Base-by-base conservation (phyloP, 2,888 invertebrate genomes). In the Adelognathus sp. region DNA sequence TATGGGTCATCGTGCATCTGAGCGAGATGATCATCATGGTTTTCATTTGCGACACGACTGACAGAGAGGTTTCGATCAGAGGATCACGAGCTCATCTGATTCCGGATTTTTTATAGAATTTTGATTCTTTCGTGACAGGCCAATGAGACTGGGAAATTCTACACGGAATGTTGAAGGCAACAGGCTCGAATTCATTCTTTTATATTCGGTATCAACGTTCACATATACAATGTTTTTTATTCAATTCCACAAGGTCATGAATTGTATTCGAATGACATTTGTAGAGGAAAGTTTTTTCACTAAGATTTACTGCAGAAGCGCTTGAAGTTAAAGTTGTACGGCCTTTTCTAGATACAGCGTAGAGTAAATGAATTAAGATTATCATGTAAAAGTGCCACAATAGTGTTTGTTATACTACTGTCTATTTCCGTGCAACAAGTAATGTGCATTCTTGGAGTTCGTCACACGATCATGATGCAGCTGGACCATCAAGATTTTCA, bases 401-500 rank as follows among this genome's bases (percentile, higher is more conserved):
- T 27, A 11, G 33, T 14, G 29, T 39, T 29, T 14, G 4, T 14
- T 18, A 16, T 4, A 1, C 1, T 1, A 16, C 14, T 52, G n/a
- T 27, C 14, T 14, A 9, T 44, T 21, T n/a, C n/a, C 33, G 16
- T 60, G 24, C 31, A 67, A 56, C 52, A 78, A 73, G 61, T 78
- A 27, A 46, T 41, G 14, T 36, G 73, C 7, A 18, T 41, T 2
- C 56, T 73, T 27, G 60, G 63, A 36, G 63, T 64, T 4, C 72
- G 72, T 46, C 24, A 72, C 1, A 66, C 67, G 61, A 72, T 77
- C 29, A 76, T 76, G 76, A 58, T 71, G 1, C 76, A 76, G 60
- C 44, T 71, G 14, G 70, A 60, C 44, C 7, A 44, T 18, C 44
- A 44, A 9, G 14, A 5, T 39, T 3, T 18, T 14, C 16, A 16